A percentile compares a stretch with the other conserved stretches of the same genome.
These are phyloP conservation scores for Manis pentadactyla DNA, from an alignment of 2,797 vertebrate species.

Conservation along the genomic window DNA sequence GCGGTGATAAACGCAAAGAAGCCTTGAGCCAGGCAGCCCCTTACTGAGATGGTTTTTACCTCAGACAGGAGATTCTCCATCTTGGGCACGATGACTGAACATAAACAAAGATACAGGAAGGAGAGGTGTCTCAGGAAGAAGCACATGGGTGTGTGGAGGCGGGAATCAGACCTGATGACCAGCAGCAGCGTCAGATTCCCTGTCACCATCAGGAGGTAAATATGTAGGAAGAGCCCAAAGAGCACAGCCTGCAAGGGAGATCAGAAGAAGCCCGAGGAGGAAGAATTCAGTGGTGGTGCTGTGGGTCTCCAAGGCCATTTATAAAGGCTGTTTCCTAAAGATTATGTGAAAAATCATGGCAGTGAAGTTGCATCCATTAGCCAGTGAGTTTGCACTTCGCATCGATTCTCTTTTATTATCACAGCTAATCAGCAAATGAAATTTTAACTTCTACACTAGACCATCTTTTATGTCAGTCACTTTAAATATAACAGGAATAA, in stretches of 20 bases:
- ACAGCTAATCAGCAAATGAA: background rate
- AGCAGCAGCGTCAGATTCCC: background rate
- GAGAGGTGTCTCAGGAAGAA: conserved; percentile 43
- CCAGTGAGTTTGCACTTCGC: background rate
- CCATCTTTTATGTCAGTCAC: background rate
- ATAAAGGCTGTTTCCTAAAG: background rate
- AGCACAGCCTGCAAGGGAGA: background rate
- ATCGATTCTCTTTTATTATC: background rate
- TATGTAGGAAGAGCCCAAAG: background rate
- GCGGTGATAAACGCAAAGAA: conserved; percentile 24
- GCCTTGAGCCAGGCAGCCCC: background rate
- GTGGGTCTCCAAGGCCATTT: conserved; percentile 44
- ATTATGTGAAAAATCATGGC: background rate
- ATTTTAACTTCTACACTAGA: background rate
- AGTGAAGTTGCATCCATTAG: background rate
- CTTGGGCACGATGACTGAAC: background rate
- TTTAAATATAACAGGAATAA: background rate
- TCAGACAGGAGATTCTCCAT: background rate
- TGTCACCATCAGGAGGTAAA: background rate
- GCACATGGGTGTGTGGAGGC: background rate
- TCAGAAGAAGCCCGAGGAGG: conserved; percentile 47
- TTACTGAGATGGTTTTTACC: conserved; percentile 21
- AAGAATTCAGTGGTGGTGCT: conserved; percentile 50
- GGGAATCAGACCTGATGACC: background rate
- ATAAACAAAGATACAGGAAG: background rate